Evolutionary conservation across 2,797 vertebrate genomes (phyloP), one percentile per base, ranked within the genome.

Genomic region (Gymnothorax reevesii): DNA sequence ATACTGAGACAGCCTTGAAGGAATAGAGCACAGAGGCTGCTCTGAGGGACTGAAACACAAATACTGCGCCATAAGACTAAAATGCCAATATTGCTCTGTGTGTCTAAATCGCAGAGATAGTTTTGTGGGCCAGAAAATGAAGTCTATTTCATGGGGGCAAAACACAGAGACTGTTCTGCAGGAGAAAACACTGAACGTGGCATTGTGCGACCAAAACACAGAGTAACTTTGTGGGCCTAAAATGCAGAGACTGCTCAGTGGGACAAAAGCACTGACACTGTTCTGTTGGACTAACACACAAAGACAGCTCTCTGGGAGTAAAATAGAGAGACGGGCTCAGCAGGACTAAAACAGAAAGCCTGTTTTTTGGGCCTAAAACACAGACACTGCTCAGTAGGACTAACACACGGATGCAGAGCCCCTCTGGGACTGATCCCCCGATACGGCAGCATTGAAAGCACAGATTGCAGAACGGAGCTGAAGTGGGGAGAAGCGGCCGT

Each of bases 401-500:
- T 20, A 15, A 49, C 49, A 25, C 52, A 22, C 54, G 80, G n/a
- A 7, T 13, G 12, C n/a, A 17, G 57, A 55, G 88, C 89, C 82
- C 12, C 42, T 42, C 79, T 22, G 86, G 88, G 90, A 90, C 91
- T 22, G 91, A 92, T 91, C 89, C 91, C 90, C 91, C 93, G 94
- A 95, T 95, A 95, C 94, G 95, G 93, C 93, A 94, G 93, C 93
- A 93, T 94, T 95, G 94, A 95, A 95, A 95, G 95, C 95, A 95
- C 94, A 96, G 95, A 96, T 96, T 94, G 93, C 93, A 95, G 92
- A 95, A 95, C 95, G 91, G 90, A 95, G 93, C 93, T 93, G 91
- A 94, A 93, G 94, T 93, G 93, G 94, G 93, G 92, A 92, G 93
- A 96, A 94, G 94, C 95, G 95, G 95, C 93, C 94, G 96, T 96